A percentile compares a stretch with the other conserved stretches of the same genome.
Conservation (phyloP, 2,888 invertebrate species). For the Julus scandinavius region DNA sequence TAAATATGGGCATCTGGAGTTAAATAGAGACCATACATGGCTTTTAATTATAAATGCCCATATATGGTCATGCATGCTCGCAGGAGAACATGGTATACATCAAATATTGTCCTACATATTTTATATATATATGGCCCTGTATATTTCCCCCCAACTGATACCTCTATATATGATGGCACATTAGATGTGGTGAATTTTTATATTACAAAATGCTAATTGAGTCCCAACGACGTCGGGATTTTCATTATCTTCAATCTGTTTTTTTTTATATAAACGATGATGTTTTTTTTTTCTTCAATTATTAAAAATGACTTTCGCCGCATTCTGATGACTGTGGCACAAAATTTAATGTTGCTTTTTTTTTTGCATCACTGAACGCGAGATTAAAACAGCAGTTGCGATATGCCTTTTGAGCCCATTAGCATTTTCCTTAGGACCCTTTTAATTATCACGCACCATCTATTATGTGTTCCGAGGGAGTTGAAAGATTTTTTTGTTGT, state of each 20-base stretch:
- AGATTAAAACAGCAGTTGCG: background rate
- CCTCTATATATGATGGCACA: background rate
- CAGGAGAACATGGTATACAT: no score
- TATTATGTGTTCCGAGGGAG: background rate
- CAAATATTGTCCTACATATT: no score
- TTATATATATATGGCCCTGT: no score
- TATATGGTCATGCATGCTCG: no score
- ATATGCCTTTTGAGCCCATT: background rate
- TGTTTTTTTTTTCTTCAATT: background rate
- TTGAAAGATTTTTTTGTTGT: background rate
- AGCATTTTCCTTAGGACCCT: background rate
- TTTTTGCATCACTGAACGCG: slow-evolving; percentile 21
- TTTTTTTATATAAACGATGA: background rate
- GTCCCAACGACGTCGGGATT: background rate
- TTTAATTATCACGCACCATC: slow-evolving; percentile 18
- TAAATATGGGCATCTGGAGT: no score
- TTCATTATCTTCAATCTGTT: slow-evolving; percentile 19
- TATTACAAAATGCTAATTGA: background rate
- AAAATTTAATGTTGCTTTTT: background rate
- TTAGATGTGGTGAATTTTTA: background rate
- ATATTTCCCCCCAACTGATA: background rate
- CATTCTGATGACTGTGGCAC: background rate
- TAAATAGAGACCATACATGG: no score
- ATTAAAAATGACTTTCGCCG: background rate
- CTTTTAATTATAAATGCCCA: no score